Base-by-base conservation (phyloP, 2,797 vertebrate genomes). In the Phataginus tricuspis region DNA sequence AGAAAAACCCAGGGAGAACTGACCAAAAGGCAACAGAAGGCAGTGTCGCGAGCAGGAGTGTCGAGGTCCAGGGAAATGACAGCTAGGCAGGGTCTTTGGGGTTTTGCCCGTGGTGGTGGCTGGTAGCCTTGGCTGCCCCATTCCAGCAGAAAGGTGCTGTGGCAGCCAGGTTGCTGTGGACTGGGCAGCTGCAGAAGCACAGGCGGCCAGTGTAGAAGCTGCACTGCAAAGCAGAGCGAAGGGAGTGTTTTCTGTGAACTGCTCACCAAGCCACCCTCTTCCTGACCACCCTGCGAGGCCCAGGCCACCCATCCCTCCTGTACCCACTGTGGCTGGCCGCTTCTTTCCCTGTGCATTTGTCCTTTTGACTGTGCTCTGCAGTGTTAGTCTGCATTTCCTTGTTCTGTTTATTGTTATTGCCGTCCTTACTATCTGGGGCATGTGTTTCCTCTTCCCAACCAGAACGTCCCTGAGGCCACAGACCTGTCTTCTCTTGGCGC, bases 131-230 rank as follows among this genome's bases (percentile, higher is more conserved):
- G 75, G 18, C 74, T 29, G 13, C 64, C 77, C 21, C 3, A 13
- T 10, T 10, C 63, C 25, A 7, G 42, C 27, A 74, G 29, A 1
- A 2, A 0, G n/a, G n/a, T 13, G 6, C 23, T 10, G 2, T 8
- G 9, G 55, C 11, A 59, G 37, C 57, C 25, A 4, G 27, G 13
- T 9, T 11, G 55, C 37, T 57, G 21, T 0, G 16, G 49, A 9
- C 6, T 19, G 34, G 1, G 5, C 42, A 31, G 64, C 4, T 18
- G 0, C 19, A 25, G 49, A 13, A 13, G 29, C 27, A 25, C 45
- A 13, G 42, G 18, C 13, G n/a, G 7, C 49, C 25, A 18, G 14
- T 25, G 4, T 31, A 6, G n/a, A 18, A 14, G 29, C 3, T 0
- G 7, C 15, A 25, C 71, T 39, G 4, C 23, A 63, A 31, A 75